Conservation (phyloP, 1,140 invertebrate species). For the Drosophila kohkoa region DNA sequence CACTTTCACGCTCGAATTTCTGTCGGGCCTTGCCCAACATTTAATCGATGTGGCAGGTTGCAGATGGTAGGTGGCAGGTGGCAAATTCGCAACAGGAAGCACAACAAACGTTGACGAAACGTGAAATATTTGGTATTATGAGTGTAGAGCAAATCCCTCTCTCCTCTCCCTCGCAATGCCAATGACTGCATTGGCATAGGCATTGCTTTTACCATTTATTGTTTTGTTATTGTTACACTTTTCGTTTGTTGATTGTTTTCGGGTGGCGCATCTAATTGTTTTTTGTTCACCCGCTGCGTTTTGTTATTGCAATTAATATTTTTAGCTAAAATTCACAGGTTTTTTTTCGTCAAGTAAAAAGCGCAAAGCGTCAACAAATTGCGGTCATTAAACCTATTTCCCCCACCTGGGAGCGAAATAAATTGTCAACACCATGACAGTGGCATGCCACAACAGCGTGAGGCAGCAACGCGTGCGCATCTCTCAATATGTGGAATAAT, state of each 20-base stretch:
- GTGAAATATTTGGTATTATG: constrained; percentile 40
- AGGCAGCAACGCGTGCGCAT: constrained; percentile 56
- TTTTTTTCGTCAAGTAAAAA: constrained; percentile 56
- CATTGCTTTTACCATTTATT: constrained; percentile 5
- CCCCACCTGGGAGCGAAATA: constrained; percentile 54
- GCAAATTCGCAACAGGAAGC: constrained; percentile 75
- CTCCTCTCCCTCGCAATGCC: constrained; percentile 10
- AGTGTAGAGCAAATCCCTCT: background rate
- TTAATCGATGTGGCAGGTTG: constrained; percentile 51
- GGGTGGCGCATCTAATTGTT: constrained; percentile 79
- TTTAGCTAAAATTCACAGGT: constrained; percentile 52
- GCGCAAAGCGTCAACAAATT: constrained; percentile 74
- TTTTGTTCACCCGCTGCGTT: constrained; percentile 56
- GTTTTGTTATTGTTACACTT: constrained; percentile 23
- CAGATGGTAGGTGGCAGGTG: constrained; percentile 44
- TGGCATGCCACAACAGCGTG: constrained; percentile 47
- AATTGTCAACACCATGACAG: constrained; percentile 60
- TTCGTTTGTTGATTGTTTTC: constrained; percentile 28
- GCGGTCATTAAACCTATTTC: constrained; percentile 81
- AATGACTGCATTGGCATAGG: constrained; percentile 36
- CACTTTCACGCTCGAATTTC: constrained; percentile 69
- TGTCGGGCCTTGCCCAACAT: constrained; percentile 69
- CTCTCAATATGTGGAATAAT: constrained; percentile 27
- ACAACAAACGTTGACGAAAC: constrained; percentile 38
- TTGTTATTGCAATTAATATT: constrained; percentile 82